Evolutionary conservation across 1,140 invertebrate species (phyloP), one percentile per base, ranked within the genome.

Genomic region (Drosophila nikananu): DNA sequence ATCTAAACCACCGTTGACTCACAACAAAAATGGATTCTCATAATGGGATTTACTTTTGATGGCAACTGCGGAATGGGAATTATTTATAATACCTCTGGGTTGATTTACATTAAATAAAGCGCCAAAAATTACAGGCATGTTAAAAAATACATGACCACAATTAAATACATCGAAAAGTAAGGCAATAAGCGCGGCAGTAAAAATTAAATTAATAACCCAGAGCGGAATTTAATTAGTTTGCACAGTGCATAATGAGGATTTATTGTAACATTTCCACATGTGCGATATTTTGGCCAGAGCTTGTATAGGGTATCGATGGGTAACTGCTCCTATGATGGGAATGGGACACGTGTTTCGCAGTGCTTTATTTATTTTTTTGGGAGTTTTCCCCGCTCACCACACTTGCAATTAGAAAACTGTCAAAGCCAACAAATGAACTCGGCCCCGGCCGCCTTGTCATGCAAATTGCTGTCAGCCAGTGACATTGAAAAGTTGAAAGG

Each of bases 321-420:
- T 12, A 21, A 25, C n/a, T 51, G 21, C 21, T 32, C 8, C 8
- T 41, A 35, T 32, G 6, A 12, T 5, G 25, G 19, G 15, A 62
- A 60, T 54, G 59, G 17, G 77, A 61, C 81, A 83, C 81, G 80
- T 76, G 79, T 59, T 35, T 37, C 35, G 44, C 58, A 32, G 21
- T 61, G 17, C 23, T 44, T 41, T 59, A 39, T 61, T 57, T 57
- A 19, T 32, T 32, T 67, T 42, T 64, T 52, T 49, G 15, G 6
- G 44, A 27, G 32, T n/a, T 39, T 25, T 70, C 37, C 37, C 44
- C 65, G 58, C 39, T 37, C 44, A 52, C 39, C 39, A 73, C 58
- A 68, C 70, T 67, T 72, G 67, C 77, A 84, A 84, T 84, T 84
- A 84, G 81, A 84, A 82, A 83, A 80, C 79, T 83, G 81, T 84